Evolutionary conservation across 2,888 invertebrate genomes (phyloP).

Genomic region (Suillia variegata): DNA sequence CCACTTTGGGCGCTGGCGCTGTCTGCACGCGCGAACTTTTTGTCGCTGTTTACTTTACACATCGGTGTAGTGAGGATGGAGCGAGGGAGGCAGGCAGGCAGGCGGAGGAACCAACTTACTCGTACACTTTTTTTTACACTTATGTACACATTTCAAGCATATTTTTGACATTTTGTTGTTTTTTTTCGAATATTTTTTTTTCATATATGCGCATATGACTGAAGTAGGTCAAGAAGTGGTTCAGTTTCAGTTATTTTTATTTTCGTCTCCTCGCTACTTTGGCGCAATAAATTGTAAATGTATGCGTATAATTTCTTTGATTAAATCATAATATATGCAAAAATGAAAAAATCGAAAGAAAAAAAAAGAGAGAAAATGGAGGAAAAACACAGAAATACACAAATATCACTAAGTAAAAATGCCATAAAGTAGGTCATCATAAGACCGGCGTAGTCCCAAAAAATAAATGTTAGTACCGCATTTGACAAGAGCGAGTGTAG

Average conservation of each 20-base stretch:
- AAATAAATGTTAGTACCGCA: neutral
- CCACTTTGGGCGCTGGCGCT: too few relatives aligned
- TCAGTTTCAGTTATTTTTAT: neutral
- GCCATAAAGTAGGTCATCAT: neutral
- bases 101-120: too few relatives aligned
- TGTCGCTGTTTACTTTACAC: too few relatives aligned
- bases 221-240: conserved; percentile 1
- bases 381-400: neutral
- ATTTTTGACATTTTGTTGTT: too few relatives aligned
- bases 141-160: neutral
- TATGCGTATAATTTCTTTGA: conserved; percentile 44
- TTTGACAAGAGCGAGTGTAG: too few relatives aligned
- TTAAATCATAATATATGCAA: conserved; percentile 50
- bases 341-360: conserved; percentile 19
- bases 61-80: too few relatives aligned
- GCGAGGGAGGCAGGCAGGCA: too few relatives aligned
- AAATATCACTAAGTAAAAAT: neutral
- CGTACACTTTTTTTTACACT: neutral
- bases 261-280: neutral
- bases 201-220: neutral
- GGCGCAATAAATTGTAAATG: neutral
- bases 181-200: too few relatives aligned
- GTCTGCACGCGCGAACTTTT: too few relatives aligned
- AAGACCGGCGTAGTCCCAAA: neutral
- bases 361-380: too few relatives aligned